Percentiles rank a stretch among this genome's conserved stretches.
Conservation (phyloP, 2,888 invertebrate genomes). For the Cephus rjabovi region DNA sequence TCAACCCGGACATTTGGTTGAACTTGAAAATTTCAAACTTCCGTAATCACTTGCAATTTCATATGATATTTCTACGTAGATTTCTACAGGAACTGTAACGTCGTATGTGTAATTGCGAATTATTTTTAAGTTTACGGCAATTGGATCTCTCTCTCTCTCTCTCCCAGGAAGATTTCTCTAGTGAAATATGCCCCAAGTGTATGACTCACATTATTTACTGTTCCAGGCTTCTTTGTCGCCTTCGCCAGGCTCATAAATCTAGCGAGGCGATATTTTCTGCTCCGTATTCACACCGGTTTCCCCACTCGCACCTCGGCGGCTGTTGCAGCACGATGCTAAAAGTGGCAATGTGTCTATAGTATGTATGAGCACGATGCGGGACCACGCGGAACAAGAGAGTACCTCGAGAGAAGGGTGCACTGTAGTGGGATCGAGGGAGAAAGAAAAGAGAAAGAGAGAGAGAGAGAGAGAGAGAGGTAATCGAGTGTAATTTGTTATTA, state of each 20-base stretch:
- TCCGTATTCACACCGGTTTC: slow-evolving; percentile 2
- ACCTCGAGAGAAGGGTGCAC: not conserved
- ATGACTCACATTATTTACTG: slow-evolving; percentile 2
- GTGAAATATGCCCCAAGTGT: not conserved
- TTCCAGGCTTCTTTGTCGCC: slow-evolving; percentile 5
- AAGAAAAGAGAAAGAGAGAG: slow-evolving; percentile 13
- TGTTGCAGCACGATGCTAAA: slow-evolving; percentile 3
- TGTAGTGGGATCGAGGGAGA: slow-evolving; percentile 20
- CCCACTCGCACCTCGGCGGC: not conserved
- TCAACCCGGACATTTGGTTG: not conserved
- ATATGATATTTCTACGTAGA: not conserved
- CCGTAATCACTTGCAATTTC: not conserved
- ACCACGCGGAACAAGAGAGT: slow-evolving; percentile 1
- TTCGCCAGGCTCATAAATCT: slow-evolving; percentile 1
- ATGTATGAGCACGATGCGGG: not conserved
- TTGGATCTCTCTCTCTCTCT: not conserved
- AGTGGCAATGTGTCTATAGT: not conserved
- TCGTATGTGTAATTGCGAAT: not conserved
- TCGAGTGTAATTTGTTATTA: slow-evolving; percentile 35
- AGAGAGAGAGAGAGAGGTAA: slow-evolving; percentile 23
- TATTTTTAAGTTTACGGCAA: not conserved
- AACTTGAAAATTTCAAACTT: not conserved
- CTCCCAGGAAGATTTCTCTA: not conserved
- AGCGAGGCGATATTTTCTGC: slow-evolving; percentile 4
- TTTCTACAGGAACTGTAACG: not conserved